These are phyloP conservation scores for Callopanchax toddi DNA, from an alignment of 2,113 vertebrate genomes.

Conservation along the genomic window DNA sequence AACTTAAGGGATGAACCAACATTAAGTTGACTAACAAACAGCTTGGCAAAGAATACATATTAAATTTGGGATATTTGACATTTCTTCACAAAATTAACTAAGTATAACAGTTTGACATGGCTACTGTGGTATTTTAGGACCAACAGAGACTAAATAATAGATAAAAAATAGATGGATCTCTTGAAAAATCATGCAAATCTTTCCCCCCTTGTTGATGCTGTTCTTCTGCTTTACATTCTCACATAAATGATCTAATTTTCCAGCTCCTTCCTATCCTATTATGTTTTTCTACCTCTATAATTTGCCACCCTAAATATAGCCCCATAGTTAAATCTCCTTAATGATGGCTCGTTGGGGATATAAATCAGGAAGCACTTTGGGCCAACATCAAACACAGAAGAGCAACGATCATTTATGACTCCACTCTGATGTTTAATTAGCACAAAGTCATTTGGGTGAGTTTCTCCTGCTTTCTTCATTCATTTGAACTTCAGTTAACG, in stretches of 20 bases:
- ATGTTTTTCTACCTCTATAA: constrained; percentile 8
- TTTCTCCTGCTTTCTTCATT: background rate
- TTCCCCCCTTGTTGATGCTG: no score
- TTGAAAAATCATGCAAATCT: no score
- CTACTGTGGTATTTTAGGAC: no score
- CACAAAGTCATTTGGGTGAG: background rate
- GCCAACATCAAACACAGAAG: constrained; percentile 15
- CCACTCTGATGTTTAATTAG: constrained; percentile 2
- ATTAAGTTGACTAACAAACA: no score
- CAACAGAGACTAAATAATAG: no score
- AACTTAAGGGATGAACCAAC: background rate
- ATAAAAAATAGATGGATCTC: no score
- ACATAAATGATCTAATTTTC: no score
- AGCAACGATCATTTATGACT: background rate
- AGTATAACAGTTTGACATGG: no score
- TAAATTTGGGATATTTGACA: no score
- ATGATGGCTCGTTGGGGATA: constrained; percentile 31
- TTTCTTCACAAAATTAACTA: no score
- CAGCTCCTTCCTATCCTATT: background rate
- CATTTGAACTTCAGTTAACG: background rate
- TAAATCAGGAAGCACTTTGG: constrained; percentile 37
- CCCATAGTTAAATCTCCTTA: constrained; percentile 28
- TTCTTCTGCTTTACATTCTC: no score
- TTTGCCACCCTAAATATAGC: constrained; percentile 3
- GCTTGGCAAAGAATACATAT: no score